Evolutionary conservation across 2,797 vertebrate genomes (phyloP), one percentile per base, ranked within the genome.

Genomic region (Apogon talboti): DNA sequence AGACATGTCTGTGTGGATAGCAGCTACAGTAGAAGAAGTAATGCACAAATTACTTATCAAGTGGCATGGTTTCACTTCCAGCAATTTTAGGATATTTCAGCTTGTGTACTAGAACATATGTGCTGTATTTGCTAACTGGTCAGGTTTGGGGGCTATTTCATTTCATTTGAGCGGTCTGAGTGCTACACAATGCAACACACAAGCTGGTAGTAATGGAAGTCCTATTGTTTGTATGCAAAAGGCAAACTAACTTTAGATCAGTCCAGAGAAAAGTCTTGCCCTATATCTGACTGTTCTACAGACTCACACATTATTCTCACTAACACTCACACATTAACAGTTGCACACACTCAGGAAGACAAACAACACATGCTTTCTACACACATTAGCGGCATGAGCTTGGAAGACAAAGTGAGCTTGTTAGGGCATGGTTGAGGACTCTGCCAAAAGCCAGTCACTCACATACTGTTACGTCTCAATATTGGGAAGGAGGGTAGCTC

Each of bases 321-420:
- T 49, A 62, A 63, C 74, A 78, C 72, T 79, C 73, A 79, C 61
- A 82, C 77, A 53, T 77, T 77, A 82, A 85, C 76, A 87, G 71
- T 78, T 86, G 60, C 76, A 75, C 77, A 77, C 78, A 81, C 78
- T 87, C 81, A 70, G 78, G 66, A 86, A 81, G 72, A 78, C 81
- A 82, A 84, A 79, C 15, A 73, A 84, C 73, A 86, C 59, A 71
- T 48, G 84, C 63, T 78, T 86, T 79, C 62, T 67, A 84, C 79
- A 77, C 73, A 77, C 60, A 76, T 81, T 76, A 76, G 84, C 67
- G 81, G 66, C 79, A 88, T 91, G 91, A 91, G 80, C 81, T 92
- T 93, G 94, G 93, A 94, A 94, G 94, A 95, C 93, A 92, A 91
- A 85, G 90, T 93, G 91, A 92, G 86, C 87, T 91, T 91, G 89